Evolutionary conservation across 2,888 invertebrate species (phyloP).

Genomic region (Falcaria lacertinaria): DNA sequence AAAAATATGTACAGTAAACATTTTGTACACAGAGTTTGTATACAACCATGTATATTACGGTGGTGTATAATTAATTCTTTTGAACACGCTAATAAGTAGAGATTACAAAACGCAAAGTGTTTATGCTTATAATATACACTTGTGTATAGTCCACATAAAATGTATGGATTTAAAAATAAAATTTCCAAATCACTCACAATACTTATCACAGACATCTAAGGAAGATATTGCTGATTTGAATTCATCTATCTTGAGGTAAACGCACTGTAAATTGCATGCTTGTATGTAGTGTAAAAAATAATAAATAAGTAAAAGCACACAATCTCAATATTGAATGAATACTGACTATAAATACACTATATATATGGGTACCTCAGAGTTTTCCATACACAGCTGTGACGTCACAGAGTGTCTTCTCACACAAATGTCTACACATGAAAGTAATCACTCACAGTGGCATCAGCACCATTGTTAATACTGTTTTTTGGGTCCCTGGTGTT

Average conservation of each 20-base stretch:
- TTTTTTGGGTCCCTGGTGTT: conserved; percentile 49
- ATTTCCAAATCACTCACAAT: conserved; percentile 48
- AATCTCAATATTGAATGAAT: conserved; percentile 51
- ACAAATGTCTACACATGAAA: conserved; percentile 60
- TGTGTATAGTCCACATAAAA: conserved; percentile 23
- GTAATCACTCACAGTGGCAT: conserved; percentile 66
- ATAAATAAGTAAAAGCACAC: conserved; percentile 57
- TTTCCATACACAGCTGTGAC: conserved; percentile 19
- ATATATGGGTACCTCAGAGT: conserved; percentile 36
- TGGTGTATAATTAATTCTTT: conserved; percentile 27
- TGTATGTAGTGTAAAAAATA: conserved; percentile 39
- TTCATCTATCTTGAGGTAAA: conserved; percentile 62
- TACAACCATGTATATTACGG: conserved; percentile 25
- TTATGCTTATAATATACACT: neutral
- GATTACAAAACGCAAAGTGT: conserved; percentile 35
- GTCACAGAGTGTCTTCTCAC: conserved; percentile 15
- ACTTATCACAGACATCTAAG: conserved; percentile 76
- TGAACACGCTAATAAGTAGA: conserved; percentile 53
- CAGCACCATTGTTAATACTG: conserved; percentile 67
- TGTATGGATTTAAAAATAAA: conserved; percentile 43
- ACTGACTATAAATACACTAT: conserved; percentile 38
- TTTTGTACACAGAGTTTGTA: conserved; percentile 53
- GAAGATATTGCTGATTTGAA: conserved; percentile 54
- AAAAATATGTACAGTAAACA: conserved; percentile 51
- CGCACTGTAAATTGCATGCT: conserved; percentile 37